These are phyloP conservation scores for Antrozous pallidus DNA, from an alignment of 2,797 vertebrate species.

Conservation along the genomic window DNA sequence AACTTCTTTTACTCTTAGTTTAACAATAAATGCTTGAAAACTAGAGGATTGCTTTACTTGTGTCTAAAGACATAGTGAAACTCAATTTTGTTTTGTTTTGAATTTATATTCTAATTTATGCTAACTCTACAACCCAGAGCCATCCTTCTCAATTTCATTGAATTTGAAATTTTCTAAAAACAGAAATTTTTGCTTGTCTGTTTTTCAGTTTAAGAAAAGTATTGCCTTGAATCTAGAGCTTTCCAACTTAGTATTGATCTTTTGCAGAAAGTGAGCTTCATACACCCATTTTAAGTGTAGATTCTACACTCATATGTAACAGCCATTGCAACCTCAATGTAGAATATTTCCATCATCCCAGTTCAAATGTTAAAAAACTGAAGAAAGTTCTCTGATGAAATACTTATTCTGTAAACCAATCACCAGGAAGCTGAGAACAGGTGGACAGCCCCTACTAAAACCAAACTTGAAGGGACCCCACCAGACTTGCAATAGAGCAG, in stretches of 20 bases:
- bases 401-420: neutral
- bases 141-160: conserved; percentile 28
- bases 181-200: neutral
- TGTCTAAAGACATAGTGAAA: conserved; percentile 37
- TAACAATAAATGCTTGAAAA: conserved; percentile 24
- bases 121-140: neutral
- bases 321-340: neutral
- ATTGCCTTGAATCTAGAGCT: conserved; percentile 5
- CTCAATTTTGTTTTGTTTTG: conserved; percentile 38
- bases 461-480: neutral
- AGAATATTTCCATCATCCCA: neutral
- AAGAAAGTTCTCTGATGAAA: neutral
- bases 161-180: conserved; percentile 47
- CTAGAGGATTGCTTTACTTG: neutral
- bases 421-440: neutral
- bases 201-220: conserved; percentile 40
- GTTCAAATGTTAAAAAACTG: neutral
- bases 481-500: too few relatives aligned
- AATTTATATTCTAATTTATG: conserved; percentile 24
- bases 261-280: conserved; percentile 24
- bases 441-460: neutral
- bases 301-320: neutral
- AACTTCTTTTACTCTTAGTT: conserved; percentile 30
- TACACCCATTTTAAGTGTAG: neutral
- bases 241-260: conserved; percentile 43